phyloP scores from a whole-genome alignment of 2,888 invertebrate genomes.

The Nezara viridula region DNA sequence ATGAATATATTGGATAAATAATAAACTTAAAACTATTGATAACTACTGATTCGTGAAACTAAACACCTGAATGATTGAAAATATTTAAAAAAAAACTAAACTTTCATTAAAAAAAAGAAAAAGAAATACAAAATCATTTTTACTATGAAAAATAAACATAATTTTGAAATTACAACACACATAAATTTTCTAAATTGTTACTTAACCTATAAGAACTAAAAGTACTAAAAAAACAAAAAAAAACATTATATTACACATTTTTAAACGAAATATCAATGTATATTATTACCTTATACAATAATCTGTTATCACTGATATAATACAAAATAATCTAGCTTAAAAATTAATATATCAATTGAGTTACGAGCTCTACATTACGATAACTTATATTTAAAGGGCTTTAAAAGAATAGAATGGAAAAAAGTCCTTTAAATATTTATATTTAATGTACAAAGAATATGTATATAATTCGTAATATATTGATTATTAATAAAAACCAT shows the following conservation, averaged over 20 bases:
- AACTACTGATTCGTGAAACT: not conserved
- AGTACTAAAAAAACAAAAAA: not conserved
- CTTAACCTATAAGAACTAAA: not conserved
- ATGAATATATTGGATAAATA: conserved; percentile 46
- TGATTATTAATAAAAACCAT: not conserved
- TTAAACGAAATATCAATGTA: not conserved
- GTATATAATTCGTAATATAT: not conserved
- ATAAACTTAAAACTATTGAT: conserved; percentile 37
- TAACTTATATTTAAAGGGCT: not conserved
- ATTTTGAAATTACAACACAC: not conserved
- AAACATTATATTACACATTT: too few relatives aligned
- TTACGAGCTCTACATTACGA: not conserved
- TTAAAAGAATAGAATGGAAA: not conserved
- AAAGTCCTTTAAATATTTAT: not conserved
- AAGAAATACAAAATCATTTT: not conserved
- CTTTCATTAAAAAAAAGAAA: not conserved
- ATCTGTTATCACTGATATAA: not conserved
- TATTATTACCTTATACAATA: not conserved
- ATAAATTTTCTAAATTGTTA: not conserved
- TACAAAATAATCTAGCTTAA: not conserved
- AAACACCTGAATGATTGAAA: not conserved
- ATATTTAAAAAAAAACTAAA: not conserved
- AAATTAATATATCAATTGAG: not conserved
- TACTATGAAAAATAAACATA: not conserved
- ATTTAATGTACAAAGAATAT: not conserved